Evolutionary conservation across 2,113 vertebrate species (phyloP).

Genomic region (Suricata suricatta): DNA sequence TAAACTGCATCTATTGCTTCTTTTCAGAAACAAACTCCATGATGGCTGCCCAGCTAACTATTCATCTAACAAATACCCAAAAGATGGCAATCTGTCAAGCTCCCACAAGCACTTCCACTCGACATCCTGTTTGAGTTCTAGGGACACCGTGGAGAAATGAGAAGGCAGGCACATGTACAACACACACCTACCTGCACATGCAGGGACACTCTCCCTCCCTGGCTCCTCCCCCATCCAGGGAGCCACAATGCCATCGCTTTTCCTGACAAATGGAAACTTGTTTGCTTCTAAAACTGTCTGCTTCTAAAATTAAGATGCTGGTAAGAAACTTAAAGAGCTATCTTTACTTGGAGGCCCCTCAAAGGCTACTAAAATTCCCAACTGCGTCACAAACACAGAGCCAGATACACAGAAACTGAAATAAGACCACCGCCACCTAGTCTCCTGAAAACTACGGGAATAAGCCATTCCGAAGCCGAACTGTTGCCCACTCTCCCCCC

Average conservation of each 20-base stretch:
- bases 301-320: constrained; percentile 43
- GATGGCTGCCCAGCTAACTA: not conserved
- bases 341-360: not conserved
- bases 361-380: constrained; percentile 11
- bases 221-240: not conserved
- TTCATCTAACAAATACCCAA: not conserved
- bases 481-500: not conserved
- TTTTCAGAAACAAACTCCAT: not conserved
- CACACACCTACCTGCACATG: accelerated
- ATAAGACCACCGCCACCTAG: not conserved
- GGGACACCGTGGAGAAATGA: not conserved
- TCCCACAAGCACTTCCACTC: not conserved
- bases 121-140: not conserved
- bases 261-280: not conserved
- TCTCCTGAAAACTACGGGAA: not conserved
- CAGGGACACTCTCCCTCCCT: not conserved
- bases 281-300: not conserved
- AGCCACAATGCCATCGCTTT: not conserved
- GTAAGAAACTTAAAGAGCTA: constrained; percentile 17
- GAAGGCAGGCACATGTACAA: not conserved
- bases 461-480: not conserved
- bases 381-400: constrained; percentile 15
- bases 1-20: not conserved
- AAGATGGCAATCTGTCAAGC: not conserved
- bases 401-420: not conserved